Base-by-base conservation (phyloP, 2,797 vertebrate genomes). In the Coilia nasus region DNA sequence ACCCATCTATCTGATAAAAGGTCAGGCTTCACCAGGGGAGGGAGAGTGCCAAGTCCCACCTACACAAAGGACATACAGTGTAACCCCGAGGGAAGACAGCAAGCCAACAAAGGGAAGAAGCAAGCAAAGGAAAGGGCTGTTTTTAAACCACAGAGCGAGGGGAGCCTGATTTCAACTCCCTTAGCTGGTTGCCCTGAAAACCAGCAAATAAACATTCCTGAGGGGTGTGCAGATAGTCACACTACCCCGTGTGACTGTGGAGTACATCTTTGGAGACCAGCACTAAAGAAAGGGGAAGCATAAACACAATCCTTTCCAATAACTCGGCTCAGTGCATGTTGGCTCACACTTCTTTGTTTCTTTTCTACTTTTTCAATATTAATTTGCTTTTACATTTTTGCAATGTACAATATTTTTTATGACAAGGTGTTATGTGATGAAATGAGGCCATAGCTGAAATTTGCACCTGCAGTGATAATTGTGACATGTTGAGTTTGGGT, bases 141-240 rank as follows among this genome's bases (percentile, higher is more conserved):
- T 75, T 75, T 35, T 17, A 78, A 78, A 78, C 21, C 17, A 44
- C 35, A 44, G 31, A 54, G 15, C 5, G 35, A 21, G 71, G 17
- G 31, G 71, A 44, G 31, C 71, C 35, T 75, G 28, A 35, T 75
- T 35, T 35, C 28, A 75, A 75, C 31, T 75, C 67, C 31, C 67
- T 75, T 4, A 17, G 28, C 67, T 75, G 31, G 85, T 89, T 86
- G 83, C 85, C 87, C 84, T 87, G 81, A 81, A 19, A 15, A 82
- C 78, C 54, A 50, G 31, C 59, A 21, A 84, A 84, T 88, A 71
- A 84, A 31, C 85, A 86, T 90, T 62, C 84, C 85, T 4, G 0
- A 88, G 83, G 83, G 87, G 31, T 1, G 14, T 41, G 54, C 64
- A 90, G 88, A 87, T 88, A 91, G 89, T 91, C 89, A 87, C 6